Base-by-base conservation (phyloP, 1,140 invertebrate genomes). In the Cyclina sinensis region DNA sequence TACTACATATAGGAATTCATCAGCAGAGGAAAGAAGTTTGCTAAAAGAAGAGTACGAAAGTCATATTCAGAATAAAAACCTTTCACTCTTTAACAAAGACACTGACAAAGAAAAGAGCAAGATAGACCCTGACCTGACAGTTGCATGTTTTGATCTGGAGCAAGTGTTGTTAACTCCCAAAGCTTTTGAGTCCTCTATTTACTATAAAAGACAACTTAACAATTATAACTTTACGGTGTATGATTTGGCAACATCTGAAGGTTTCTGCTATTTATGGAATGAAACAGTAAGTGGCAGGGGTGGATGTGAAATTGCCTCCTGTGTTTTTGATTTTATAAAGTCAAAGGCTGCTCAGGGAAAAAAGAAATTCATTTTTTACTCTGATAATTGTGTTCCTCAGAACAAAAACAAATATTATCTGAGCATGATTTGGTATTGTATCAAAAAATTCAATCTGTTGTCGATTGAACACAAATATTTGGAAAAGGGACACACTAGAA, bases 341-440 rank as follows among this genome's bases (percentile, higher is more conserved):
- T 9, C 39, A 74, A 46, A 5, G 14, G 27, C 4, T 9, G 7
- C 1, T 21, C 3, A 79, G 14, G 76, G 76, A 11, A 79, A 54
- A n/a, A 79, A 24, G 27, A 12, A 79, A 24, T 79, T 79, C 48
- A 79, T 79, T 32, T 79, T 79, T 79, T 51, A 79, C n/a, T 46
- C 35, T 12, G 76, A 79, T 24, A 79, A 79, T 43, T 79, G n/a
- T n/a, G n/a, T n/a, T n/a, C n/a, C n/a, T n/a, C n/a, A n/a, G n/a
- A n/a, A n/a, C n/a, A n/a, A n/a, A n/a, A n/a, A n/a, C n/a, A n/a
- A n/a, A n/a, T n/a, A n/a, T n/a, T n/a, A n/a, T n/a, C n/a, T n/a
- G n/a, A n/a, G n/a, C n/a, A n/a, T n/a, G n/a, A n/a, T n/a, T n/a
- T n/a, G n/a, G n/a, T n/a, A n/a, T n/a, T n/a, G n/a, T n/a, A n/a